phyloP scores from a whole-genome alignment of 2,888 invertebrate genomes.

The Pasiphila rectangulata region DNA sequence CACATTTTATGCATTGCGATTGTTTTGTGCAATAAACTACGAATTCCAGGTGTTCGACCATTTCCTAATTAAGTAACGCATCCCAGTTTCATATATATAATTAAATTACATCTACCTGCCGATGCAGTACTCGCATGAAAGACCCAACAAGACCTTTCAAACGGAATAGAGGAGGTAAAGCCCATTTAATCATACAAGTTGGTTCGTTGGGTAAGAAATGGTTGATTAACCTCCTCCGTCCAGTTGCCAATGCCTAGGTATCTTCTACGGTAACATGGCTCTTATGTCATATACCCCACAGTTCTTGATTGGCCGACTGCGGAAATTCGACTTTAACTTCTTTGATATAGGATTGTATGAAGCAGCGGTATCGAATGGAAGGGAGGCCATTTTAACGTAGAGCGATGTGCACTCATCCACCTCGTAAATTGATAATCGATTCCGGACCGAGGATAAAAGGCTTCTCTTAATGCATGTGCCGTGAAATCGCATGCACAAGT shows the following conservation, averaged over 20 bases:
- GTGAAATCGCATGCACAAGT: constrained; percentile 34
- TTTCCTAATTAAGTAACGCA: too few relatives aligned
- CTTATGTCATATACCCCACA: not conserved
- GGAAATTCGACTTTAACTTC: not conserved
- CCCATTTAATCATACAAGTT: constrained; percentile 23
- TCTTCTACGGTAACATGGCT: not conserved
- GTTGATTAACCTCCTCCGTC: constrained; percentile 30
- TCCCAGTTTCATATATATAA: too few relatives aligned
- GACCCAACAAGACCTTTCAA: constrained; percentile 1
- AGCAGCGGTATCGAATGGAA: not conserved
- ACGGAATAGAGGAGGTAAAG: constrained; percentile 6
- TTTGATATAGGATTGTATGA: not conserved
- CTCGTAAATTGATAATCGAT: constrained; percentile 51
- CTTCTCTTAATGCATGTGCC: constrained; percentile 32
- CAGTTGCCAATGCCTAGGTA: constrained; percentile 8
- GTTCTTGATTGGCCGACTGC: not conserved
- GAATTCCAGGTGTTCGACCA: too few relatives aligned
- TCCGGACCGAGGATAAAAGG: constrained; percentile 41
- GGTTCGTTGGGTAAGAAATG: constrained; percentile 23
- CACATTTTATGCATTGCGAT: too few relatives aligned
- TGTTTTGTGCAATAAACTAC: too few relatives aligned
- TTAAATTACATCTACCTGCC: too few relatives aligned
- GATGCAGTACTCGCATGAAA: constrained; percentile 13
- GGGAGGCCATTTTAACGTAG: not conserved
- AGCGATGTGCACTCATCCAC: constrained; percentile 41